Percentiles rank a stretch among this genome's conserved stretches.
Evolutionary conservation across 2,797 vertebrate species (phyloP).

Genomic region (Cephalopachus bancanus): DNA sequence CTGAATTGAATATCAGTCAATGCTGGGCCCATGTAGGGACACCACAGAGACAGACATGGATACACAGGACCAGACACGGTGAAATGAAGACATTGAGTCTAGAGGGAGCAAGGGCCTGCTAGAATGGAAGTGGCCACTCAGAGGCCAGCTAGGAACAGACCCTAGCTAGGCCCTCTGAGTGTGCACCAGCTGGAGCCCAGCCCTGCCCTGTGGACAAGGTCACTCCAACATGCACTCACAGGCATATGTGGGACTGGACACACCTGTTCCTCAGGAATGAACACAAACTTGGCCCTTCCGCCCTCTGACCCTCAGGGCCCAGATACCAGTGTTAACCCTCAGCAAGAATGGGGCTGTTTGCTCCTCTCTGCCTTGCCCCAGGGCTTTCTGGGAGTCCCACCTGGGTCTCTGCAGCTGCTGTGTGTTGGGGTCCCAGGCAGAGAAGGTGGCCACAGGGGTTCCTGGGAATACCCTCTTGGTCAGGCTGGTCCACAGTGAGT

Average conservation of each 20-base stretch:
- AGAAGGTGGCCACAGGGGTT: constrained; percentile 80
- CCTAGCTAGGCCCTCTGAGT: background rate
- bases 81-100: background rate
- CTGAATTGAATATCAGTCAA: background rate
- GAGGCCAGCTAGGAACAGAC: background rate
- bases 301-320: background rate
- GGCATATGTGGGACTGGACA: background rate
- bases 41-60: background rate
- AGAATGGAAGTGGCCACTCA: background rate
- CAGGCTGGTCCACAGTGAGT: constrained; percentile 91
- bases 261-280: background rate
- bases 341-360: rapidly evolving
- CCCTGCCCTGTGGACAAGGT: background rate
- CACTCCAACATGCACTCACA: background rate
- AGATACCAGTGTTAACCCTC: background rate
- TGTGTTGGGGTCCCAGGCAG: constrained; percentile 93
- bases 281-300: background rate
- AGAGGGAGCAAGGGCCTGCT: rapidly evolving
- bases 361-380: background rate
- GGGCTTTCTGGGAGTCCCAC: constrained; percentile 83
- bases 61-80: background rate
- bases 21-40: background rate
- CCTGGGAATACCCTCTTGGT: constrained; percentile 88
- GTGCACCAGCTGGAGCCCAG: background rate
- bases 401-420: constrained; percentile 90